Evolutionary conservation across 2,888 invertebrate species (phyloP).

Genomic region (Dexiosoma caninum): DNA sequence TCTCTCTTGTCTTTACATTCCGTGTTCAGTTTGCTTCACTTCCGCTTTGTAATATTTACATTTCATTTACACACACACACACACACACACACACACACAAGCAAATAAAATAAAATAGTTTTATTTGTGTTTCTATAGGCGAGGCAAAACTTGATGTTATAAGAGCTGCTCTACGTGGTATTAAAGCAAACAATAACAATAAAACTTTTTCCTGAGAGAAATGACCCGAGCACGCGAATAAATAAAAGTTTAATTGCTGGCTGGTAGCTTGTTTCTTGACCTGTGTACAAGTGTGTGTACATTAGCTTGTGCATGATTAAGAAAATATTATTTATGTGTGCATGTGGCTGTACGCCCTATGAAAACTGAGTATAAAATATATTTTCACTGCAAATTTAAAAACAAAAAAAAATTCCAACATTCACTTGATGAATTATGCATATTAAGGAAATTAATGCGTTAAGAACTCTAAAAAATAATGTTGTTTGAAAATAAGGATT

Average conservation of each 20-base stretch:
- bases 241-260: conserved; percentile 58
- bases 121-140: background rate
- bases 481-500: too few species aligned
- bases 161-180: conserved; percentile 23
- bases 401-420: background rate
- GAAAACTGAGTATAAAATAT: background rate
- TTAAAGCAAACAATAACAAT: conserved; percentile 30
- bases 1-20: background rate
- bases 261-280: conserved; percentile 49
- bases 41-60: background rate
- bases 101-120: background rate
- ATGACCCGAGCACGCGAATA: conserved; percentile 52
- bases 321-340: background rate
- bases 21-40: background rate
- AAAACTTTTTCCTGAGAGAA: conserved; percentile 40
- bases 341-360: background rate
- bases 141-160: conserved; percentile 11
- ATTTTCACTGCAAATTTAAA: background rate
- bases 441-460: too few species aligned
- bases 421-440: conserved; percentile 1
- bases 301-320: background rate
- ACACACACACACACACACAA: background rate
- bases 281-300: background rate
- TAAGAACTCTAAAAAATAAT: too few species aligned
- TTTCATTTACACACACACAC: background rate